Evolutionary conservation across 1,140 invertebrate species (phyloP), one percentile per base, ranked within the genome.

Genomic region (Eupristina koningsbergeri): DNA sequence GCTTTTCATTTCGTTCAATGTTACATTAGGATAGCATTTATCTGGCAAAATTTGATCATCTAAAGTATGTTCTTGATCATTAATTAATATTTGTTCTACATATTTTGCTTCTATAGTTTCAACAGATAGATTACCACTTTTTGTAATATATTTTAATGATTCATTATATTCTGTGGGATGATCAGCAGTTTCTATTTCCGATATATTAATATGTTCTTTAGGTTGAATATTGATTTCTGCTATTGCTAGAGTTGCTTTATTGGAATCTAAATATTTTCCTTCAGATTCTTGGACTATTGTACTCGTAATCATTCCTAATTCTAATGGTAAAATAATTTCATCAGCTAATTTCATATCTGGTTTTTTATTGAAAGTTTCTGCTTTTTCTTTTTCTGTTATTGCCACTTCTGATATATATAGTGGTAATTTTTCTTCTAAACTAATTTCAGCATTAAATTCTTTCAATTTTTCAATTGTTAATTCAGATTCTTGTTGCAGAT

Each of bases 261-360:
- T 89, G 64, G 89, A 87, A 22, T 87, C 84, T 13, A 84, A 84
- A 76, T 94, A 93, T 39, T 92, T 87, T n/a, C 92, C 90, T 92
- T 95, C 94, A 41, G 93, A 93, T 88, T 95, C 94, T 88, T 94
- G 94, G 36, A 93, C 86, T 3, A 93, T 83, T 3, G 93, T 92
- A 83, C 93, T 91, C n/a, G 91, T 91, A 50, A 93, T 87, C 69
- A 92, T 92, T n/a, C 93, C 92, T 39, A 94, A 91, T 91, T 95
- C 93, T 15, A 95, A 87, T 58, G 93, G 91, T 58, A 90, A 89
- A 74, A 95, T 92, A 7, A 91, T 90, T 6, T 91, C 89, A 34
- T 91, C 88, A 0, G 94, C 94, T 36, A 88, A 89, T 90, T 94
- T 94, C n/a, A 85, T 85, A 15, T 89, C 85, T 29, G 93, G 92